A percentile compares a stretch with the other conserved stretches of the same genome.
These are phyloP conservation scores for Ips nitidus DNA, from an alignment of 1,140 invertebrate genomes.

Conservation along the genomic window DNA sequence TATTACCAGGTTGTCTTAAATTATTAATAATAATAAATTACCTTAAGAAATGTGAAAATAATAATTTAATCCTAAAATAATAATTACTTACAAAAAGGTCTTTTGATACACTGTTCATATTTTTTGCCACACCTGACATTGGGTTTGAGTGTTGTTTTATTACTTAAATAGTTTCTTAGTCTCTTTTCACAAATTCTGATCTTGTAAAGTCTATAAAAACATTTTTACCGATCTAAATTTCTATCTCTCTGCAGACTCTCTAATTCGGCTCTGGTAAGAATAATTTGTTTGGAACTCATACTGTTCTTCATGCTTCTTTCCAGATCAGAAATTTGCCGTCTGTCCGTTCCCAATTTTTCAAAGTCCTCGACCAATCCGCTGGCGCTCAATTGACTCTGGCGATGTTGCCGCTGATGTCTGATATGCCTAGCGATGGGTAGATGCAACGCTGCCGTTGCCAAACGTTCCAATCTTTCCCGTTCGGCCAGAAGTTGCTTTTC, in stretches of 20 bases:
- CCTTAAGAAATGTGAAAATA: no score
- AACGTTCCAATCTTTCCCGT: slow-evolving; percentile 38
- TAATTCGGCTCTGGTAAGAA: slow-evolving; percentile 29
- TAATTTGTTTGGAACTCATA: slow-evolving; percentile 24
- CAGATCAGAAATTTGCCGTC: slow-evolving; percentile 15
- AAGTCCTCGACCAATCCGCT: slow-evolving; percentile 9
- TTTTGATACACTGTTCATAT: no score
- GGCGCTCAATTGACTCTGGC: slow-evolving; percentile 26
- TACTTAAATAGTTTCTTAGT: no score
- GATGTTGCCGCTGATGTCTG: slow-evolving; percentile 44
- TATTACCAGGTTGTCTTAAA: no score
- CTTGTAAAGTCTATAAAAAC: slow-evolving; percentile 1
- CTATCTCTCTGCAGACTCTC: slow-evolving; percentile 9
- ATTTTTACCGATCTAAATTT: slow-evolving; percentile 3
- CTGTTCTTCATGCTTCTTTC: slow-evolving; percentile 18
- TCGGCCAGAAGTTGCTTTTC: slow-evolving; percentile 36
- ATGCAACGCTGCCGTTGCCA: slow-evolving; percentile 33
- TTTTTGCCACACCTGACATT: no score
- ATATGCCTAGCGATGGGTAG: slow-evolving; percentile 37
- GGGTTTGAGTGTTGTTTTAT: no score
- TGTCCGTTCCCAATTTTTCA: not conserved
- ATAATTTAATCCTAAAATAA: no score
- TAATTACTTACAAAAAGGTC: no score
- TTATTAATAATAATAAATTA: no score
- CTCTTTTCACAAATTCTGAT: no score